These are phyloP conservation scores for Drosophila persimilis DNA, from an alignment of 1,140 invertebrate species.

Conservation along the genomic window DNA sequence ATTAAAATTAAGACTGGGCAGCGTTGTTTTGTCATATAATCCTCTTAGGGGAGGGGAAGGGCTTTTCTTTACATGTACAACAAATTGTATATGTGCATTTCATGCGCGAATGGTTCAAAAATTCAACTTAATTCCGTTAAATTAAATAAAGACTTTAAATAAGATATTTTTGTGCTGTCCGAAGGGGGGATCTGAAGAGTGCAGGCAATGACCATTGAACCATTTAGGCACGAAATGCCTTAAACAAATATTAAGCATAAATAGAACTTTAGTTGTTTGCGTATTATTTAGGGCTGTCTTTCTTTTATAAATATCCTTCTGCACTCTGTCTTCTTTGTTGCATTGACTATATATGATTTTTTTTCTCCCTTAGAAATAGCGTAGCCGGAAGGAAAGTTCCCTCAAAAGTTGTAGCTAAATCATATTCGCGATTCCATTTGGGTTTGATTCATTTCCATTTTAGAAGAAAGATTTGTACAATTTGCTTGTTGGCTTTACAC, in stretches of 20 bases:
- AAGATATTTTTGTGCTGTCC: slow-evolving; percentile 39
- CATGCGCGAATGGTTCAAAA: slow-evolving; percentile 71
- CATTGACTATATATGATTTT: slow-evolving; percentile 59
- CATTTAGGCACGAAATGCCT: slow-evolving; percentile 70
- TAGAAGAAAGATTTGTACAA: slow-evolving; percentile 35
- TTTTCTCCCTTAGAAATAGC: not conserved
- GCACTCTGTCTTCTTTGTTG: slow-evolving; percentile 48
- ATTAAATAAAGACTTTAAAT: slow-evolving; percentile 23
- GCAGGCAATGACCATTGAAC: slow-evolving; percentile 51
- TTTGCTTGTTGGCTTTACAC: slow-evolving; percentile 26
- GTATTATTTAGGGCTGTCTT: slow-evolving; percentile 13
- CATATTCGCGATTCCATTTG: slow-evolving; percentile 16
- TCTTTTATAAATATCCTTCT: slow-evolving; percentile 63
- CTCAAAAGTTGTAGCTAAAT: slow-evolving; percentile 8
- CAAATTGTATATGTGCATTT: slow-evolving; percentile 51
- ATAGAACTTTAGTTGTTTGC: slow-evolving; percentile 14
- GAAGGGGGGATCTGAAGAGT: slow-evolving; percentile 32
- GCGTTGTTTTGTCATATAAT: slow-evolving; percentile 35
- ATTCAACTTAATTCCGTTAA: slow-evolving; percentile 18
- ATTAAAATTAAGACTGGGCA: slow-evolving; percentile 64
- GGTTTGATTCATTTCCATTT: slow-evolving; percentile 12
- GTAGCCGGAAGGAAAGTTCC: not conserved
- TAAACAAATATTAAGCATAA: slow-evolving; percentile 43
- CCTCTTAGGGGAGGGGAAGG: not conserved
- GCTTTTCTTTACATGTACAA: slow-evolving; percentile 25